Base-by-base conservation (phyloP, 2,888 invertebrate genomes). In the Cantharis lateralis region DNA sequence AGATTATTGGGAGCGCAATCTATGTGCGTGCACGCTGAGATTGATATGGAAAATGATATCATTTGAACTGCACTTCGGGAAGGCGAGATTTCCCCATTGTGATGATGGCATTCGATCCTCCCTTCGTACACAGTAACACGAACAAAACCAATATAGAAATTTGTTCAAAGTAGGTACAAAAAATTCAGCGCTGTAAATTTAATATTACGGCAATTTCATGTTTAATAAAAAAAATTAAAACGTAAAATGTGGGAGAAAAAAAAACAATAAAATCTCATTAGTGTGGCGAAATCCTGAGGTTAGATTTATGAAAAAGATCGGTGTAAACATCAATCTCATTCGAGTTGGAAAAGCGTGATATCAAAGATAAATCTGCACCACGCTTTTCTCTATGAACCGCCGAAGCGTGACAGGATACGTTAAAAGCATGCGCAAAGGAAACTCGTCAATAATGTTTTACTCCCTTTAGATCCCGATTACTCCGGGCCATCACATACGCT, bases 381-480 rank as follows among this genome's bases (percentile, higher is more conserved):
- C 73, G 72, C 68, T 69, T 77, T 77, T 72, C 72, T 78, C 70
- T 78, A 75, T 72, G 72, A 75, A 75, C 74, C 71, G 70, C 68
- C 71, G 76, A 76, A 73, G 78, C 78, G 75, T 77, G 71, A 74
- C 77, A 62, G 68, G 66, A 66, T 26, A 62, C 77, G 72, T 66
- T 72, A 16, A 13, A 68, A 20, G 77, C 78, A 73, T 76, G 78
- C 78, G 78, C 76, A 76, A 68, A 74, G 13, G 61, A 61, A 73
- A 63, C 75, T 78, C 78, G 75, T 78, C 78, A 78, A 78, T 78
- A 78, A 78, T 73, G 78, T 75, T 78, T 75, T 76, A 70, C 78
- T 74, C 75, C 75, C 78, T 78, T 74, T 72, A 48, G 72, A 74
- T 74, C 70, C 71, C 72, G 68, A 74, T 74, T 71, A 74, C 69